Percentiles rank a stretch among this genome's conserved stretches.
These are phyloP conservation scores for Nycticryphes semicollaris DNA, from an alignment of 2,113 vertebrate genomes.

Conservation along the genomic window DNA sequence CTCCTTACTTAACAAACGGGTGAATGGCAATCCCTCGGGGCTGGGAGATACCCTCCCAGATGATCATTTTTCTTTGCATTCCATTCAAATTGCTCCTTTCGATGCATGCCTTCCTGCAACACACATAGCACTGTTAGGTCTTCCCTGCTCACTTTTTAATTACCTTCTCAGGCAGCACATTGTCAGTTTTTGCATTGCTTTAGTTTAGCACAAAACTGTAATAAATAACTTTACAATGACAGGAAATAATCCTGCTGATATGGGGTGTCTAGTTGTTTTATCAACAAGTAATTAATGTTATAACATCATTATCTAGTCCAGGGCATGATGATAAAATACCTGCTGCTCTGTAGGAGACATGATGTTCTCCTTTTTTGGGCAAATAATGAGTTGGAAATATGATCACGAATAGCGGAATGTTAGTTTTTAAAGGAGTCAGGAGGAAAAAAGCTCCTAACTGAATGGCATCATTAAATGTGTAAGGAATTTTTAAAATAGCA, in stretches of 20 bases:
- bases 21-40: conserved; percentile 89
- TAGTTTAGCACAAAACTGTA: background rate
- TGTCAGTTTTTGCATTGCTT: background rate
- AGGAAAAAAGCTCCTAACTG: background rate
- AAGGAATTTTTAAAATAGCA: background rate
- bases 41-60: conserved; percentile 76
- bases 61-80: conserved; percentile 75
- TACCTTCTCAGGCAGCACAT: background rate
- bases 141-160: background rate
- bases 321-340: background rate
- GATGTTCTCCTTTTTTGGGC: background rate
- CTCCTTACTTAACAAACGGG: conserved; percentile 85
- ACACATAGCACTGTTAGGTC: background rate
- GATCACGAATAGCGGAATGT: background rate
- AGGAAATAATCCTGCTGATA: background rate
- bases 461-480: background rate
- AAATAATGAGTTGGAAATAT: background rate
- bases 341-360: background rate
- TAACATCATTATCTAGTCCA: background rate
- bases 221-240: background rate
- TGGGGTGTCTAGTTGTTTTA: background rate
- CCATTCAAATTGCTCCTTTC: conserved; percentile 83
- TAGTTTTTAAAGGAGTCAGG: background rate
- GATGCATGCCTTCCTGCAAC: conserved; percentile 80
- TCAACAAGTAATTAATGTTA: background rate